Conservation (phyloP, 2,888 invertebrate species). For the Mongoloraphidia duomilia region DNA sequence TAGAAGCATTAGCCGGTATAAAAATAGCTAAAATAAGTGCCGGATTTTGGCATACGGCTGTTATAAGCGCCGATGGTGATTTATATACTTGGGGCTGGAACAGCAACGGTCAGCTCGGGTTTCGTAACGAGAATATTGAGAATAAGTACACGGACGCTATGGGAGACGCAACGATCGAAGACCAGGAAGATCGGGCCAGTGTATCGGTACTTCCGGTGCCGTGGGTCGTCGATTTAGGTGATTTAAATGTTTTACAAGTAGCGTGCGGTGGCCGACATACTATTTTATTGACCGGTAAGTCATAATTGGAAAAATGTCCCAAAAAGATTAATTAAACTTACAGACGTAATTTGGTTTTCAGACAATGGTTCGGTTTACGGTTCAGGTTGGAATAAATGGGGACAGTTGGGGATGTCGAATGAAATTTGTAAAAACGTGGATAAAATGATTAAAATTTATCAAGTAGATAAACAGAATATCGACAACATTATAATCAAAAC, state of each 20-base stretch:
- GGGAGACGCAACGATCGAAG: conserved; percentile 10
- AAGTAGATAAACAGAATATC: conserved; percentile 18
- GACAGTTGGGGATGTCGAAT: conserved; percentile 48
- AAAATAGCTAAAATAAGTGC: conserved; percentile 54
- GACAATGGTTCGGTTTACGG: conserved; percentile 56
- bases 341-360: conserved; percentile 18
- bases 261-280: conserved; percentile 70
- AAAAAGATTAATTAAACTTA: conserved; percentile 1
- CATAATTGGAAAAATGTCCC: conserved; percentile 1
- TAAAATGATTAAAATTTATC: conserved; percentile 19
- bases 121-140: conserved; percentile 30
- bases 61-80: conserved; percentile 64
- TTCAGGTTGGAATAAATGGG: conserved; percentile 70
- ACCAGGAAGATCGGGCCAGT: conserved; percentile 17
- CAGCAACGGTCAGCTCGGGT: conserved; percentile 70
- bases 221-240: conserved; percentile 34
- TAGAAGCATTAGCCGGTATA: conserved; percentile 65
- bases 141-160: conserved; percentile 12
- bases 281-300: conserved; percentile 42
- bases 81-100: conserved; percentile 89
- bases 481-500: conserved; percentile 23
- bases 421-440: conserved; percentile 22
- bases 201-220: conserved; percentile 32
- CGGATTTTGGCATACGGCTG: conserved; percentile 80
- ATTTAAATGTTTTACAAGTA: conserved; percentile 33